These are phyloP conservation scores for Amblyjoppa proteus DNA, from an alignment of 2,888 invertebrate species.

Conservation along the genomic window DNA sequence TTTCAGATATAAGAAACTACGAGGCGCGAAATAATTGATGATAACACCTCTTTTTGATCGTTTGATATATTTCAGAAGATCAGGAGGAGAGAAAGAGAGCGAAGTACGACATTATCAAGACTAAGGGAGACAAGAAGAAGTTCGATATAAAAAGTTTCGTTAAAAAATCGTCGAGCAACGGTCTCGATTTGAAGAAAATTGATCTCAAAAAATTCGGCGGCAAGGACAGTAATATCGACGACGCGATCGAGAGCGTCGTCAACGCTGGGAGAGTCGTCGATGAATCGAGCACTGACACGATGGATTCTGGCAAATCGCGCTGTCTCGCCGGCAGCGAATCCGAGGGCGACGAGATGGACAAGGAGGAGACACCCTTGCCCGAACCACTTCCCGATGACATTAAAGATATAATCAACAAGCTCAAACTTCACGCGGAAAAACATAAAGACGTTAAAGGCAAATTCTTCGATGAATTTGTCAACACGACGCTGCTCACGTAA, in stretches of 20 bases:
- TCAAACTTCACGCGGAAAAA: conserved; percentile 83
- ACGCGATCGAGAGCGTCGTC: conserved; percentile 87
- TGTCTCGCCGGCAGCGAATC: conserved; percentile 79
- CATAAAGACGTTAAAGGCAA: conserved; percentile 86
- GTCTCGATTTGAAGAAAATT: conserved; percentile 77
- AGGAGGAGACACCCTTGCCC: conserved; percentile 84
- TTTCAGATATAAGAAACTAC: conserved; percentile 52
- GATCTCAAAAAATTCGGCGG: conserved; percentile 77
- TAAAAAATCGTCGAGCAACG: conserved; percentile 75
- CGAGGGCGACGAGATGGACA: conserved; percentile 81
- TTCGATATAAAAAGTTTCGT: conserved; percentile 70
- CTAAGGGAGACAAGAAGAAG: conserved; percentile 64
- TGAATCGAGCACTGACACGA: conserved; percentile 82
- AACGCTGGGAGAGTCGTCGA: conserved; percentile 84
- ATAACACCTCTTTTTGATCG: conserved; percentile 53
- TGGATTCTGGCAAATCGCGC: conserved; percentile 83
- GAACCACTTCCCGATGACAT: conserved; percentile 85
- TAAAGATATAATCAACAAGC: conserved; percentile 84
- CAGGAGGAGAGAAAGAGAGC: conserved; percentile 81
- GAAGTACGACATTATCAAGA: conserved; percentile 61
- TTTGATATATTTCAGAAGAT: conserved; percentile 76
- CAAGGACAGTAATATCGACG: conserved; percentile 85
- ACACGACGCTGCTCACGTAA: conserved; percentile 86
- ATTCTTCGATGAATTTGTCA: conserved; percentile 86
- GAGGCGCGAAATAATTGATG: conserved; percentile 45